phyloP scores from a whole-genome alignment of 2,113 vertebrate genomes.

The Meriones unguiculatus region DNA sequence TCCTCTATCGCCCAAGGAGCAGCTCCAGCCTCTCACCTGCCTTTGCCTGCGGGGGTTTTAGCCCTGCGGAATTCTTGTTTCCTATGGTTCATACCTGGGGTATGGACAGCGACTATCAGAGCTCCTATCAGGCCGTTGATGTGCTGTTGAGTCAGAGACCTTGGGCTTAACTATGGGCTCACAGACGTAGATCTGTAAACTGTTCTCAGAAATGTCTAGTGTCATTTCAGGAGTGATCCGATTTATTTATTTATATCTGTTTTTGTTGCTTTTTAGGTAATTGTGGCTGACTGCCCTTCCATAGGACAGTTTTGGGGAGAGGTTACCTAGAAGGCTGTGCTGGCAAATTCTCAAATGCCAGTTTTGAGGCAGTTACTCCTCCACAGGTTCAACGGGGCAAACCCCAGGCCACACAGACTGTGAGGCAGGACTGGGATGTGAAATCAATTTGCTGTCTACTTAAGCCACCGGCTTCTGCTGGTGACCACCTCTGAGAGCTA shows the following conservation, averaged over 20 bases:
- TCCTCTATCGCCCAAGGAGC: slow-evolving; percentile 1
- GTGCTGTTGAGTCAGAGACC: not conserved
- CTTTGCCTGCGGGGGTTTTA: slow-evolving; percentile 35
- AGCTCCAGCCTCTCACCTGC: slow-evolving; percentile 32
- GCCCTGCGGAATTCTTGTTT: slow-evolving; percentile 60
- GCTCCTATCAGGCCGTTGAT: too few relatives aligned
- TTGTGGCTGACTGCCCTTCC: not conserved
- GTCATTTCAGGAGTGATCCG: not conserved
- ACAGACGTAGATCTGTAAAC: too few relatives aligned
- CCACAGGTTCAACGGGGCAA: not conserved
- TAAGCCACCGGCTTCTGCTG: not conserved
- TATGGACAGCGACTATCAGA: not conserved
- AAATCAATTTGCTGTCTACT: not conserved
- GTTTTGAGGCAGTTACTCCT: not conserved
- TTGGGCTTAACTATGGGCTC: not conserved
- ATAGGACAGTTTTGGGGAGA: not conserved
- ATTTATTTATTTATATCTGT: not conserved
- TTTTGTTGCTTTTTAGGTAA: not conserved
- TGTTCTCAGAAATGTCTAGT: not conserved
- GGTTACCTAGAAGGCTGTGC: not conserved
- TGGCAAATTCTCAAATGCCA: not conserved
- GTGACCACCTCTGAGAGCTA: not conserved
- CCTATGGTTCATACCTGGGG: slow-evolving; percentile 59
- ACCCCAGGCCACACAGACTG: not conserved
- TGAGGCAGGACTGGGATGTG: not conserved